Conservation (phyloP, 2,113 vertebrate species). For the Todiramphus saurophagus region DNA sequence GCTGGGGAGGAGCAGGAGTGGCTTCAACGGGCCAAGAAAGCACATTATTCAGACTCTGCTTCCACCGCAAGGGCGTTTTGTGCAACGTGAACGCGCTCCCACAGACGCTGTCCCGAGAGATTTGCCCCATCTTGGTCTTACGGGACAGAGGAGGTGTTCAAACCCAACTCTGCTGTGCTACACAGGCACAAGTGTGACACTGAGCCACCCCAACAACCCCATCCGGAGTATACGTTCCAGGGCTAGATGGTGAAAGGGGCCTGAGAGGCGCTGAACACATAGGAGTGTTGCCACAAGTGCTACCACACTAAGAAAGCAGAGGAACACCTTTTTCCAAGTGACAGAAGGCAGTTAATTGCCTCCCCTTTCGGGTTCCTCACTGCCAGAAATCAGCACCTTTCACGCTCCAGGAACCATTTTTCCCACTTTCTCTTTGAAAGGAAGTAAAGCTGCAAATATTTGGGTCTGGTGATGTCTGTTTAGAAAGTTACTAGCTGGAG, state of each 20-base stretch:
- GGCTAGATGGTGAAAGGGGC: neutral
- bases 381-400: neutral
- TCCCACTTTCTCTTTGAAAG: neutral
- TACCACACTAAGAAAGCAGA: neutral
- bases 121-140: accelerated
- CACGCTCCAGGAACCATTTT: neutral
- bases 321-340: neutral
- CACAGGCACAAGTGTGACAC: neutral
- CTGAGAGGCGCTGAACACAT: accelerated
- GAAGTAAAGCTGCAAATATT: neutral
- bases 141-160: neutral
- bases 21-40: neutral
- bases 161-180: accelerated
- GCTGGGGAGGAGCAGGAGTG: neutral
- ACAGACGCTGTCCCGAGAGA: neutral
- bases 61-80: slow-evolving; percentile 4
- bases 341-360: neutral
- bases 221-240: neutral
- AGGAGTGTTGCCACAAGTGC: neutral
- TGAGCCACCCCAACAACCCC: neutral
- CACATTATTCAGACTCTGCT: slow-evolving; percentile 10
- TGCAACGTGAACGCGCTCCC: neutral
- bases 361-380: neutral
- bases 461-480: neutral
- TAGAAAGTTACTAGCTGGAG: neutral